A percentile compares a stretch with the other conserved stretches of the same genome.
These are phyloP conservation scores for Dastarcus helophoroides DNA, from an alignment of 2,888 invertebrate species.

Conservation along the genomic window DNA sequence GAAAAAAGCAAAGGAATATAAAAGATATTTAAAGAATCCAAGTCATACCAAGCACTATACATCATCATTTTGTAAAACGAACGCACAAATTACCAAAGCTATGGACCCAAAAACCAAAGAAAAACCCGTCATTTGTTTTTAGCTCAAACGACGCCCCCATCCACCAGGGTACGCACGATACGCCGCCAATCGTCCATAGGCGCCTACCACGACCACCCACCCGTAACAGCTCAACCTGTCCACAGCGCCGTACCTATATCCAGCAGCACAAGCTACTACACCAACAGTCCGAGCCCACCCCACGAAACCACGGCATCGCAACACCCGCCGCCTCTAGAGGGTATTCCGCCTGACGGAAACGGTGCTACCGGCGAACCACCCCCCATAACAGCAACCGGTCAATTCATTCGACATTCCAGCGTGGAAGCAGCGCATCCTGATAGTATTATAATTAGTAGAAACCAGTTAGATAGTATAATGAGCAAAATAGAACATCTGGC, in stretches of 20 bases:
- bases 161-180: slow-evolving; percentile 46
- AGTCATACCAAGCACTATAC: neutral
- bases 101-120: neutral
- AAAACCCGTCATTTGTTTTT: slow-evolving; percentile 33
- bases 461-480: slow-evolving; percentile 44
- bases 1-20: too few species aligned
- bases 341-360: slow-evolving; percentile 1
- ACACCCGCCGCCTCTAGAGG: slow-evolving; percentile 9
- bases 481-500: slow-evolving; percentile 58
- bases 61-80: neutral
- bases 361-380: slow-evolving; percentile 1
- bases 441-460: slow-evolving; percentile 32
- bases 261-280: slow-evolving; percentile 45
- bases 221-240: slow-evolving; percentile 19
- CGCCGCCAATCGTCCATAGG: slow-evolving; percentile 52
- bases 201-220: slow-evolving; percentile 44
- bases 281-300: slow-evolving; percentile 51
- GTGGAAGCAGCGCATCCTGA: slow-evolving; percentile 29
- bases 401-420: slow-evolving; percentile 27
- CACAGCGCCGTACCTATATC: slow-evolving; percentile 30
- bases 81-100: neutral
- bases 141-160: slow-evolving; percentile 53
- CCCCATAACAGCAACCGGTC: slow-evolving; percentile 14
- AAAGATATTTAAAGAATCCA: too few species aligned
- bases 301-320: slow-evolving; percentile 28